These are phyloP conservation scores for Rhinolophus ferrumequinum DNA, from an alignment of 2,113 vertebrate species.

Conservation along the genomic window DNA sequence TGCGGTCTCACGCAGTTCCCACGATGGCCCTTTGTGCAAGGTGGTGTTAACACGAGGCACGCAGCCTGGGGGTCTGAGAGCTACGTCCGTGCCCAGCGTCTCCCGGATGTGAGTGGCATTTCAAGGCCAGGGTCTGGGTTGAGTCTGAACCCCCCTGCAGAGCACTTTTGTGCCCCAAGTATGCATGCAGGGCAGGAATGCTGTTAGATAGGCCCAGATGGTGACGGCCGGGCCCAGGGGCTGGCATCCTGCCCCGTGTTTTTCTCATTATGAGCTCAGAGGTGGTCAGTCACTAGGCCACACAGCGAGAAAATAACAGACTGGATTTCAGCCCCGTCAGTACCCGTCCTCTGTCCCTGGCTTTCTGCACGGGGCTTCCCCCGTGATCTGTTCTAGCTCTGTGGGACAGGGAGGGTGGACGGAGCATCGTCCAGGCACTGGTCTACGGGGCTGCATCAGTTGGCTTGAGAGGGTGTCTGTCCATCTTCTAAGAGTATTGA, in stretches of 20 bases:
- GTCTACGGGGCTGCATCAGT: fast-evolving
- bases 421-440: too few species aligned
- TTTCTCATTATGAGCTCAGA: background rate
- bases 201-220: fast-evolving
- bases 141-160: background rate
- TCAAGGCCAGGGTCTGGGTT: background rate
- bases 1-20: background rate
- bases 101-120: fast-evolving
- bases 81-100: background rate
- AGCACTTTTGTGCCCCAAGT: background rate
- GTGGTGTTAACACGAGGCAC: background rate
- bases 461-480: too few species aligned
- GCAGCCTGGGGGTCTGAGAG: background rate
- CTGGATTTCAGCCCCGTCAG: background rate
- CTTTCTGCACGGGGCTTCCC: fast-evolving
- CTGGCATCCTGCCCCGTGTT: fast-evolving
- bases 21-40: background rate
- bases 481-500: background rate
- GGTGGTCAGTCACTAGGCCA: fast-evolving
- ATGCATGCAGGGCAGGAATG: too few species aligned
- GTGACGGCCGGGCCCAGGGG: fast-evolving
- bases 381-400: fast-evolving
- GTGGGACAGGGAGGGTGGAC: fast-evolving
- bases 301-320: background rate
- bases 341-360: background rate